Percentiles rank a stretch among this genome's conserved stretches.
phyloP scores from a whole-genome alignment of 2,113 vertebrate species.

The Hyla sarda region DNA sequence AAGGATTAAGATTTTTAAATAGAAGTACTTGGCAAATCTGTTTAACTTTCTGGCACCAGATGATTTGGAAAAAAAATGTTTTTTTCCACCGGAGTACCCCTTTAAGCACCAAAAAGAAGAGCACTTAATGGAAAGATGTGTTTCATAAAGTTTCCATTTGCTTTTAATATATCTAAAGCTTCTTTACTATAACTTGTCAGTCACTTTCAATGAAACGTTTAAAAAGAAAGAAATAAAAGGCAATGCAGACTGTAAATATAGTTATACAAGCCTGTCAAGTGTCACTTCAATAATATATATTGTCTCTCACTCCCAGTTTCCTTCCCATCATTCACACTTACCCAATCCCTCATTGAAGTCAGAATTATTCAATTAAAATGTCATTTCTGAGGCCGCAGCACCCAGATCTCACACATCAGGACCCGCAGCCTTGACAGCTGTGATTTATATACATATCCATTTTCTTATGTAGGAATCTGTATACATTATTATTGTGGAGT shows the following conservation, averaged over 20 bases:
- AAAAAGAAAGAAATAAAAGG: not conserved
- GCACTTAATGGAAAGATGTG: not conserved
- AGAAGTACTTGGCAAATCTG: too few species aligned
- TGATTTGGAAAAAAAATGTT: too few species aligned
- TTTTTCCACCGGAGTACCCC: too few species aligned
- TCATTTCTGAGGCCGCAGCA: not conserved
- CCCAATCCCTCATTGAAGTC: conserved; percentile 29
- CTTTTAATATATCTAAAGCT: too few species aligned
- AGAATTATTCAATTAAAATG: conserved; percentile 48
- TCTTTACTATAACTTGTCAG: not conserved
- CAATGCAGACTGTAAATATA: not conserved
- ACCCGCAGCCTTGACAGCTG: conserved; percentile 17
- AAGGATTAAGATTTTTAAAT: too few species aligned
- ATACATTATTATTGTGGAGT: not conserved
- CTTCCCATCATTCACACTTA: conserved; percentile 45
- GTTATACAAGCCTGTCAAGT: conserved; percentile 27
- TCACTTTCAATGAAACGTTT: not conserved
- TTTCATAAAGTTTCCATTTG: not conserved
- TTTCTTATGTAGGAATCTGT: not conserved
- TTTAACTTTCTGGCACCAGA: too few species aligned
- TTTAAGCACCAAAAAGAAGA: too few species aligned
- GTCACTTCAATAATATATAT: conserved; percentile 21
- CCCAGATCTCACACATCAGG: conserved; percentile 38
- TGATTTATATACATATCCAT: conserved; percentile 30
- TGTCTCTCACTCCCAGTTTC: conserved; percentile 26